Evolutionary conservation across 2,797 vertebrate species (phyloP).

Genomic region (Helarctos malayanus): DNA sequence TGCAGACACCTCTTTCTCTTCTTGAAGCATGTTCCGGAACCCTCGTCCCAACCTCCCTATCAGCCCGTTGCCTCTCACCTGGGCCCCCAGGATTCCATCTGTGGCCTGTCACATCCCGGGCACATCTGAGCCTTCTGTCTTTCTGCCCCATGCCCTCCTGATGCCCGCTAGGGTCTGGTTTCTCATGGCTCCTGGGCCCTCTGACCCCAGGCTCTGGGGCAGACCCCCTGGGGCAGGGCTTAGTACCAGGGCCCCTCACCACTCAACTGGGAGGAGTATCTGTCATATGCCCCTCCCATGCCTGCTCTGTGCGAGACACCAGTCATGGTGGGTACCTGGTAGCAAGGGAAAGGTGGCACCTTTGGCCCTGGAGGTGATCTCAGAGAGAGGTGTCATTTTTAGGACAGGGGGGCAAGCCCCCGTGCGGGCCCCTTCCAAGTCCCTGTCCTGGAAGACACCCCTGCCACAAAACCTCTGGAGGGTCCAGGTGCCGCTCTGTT

Average conservation of each 20-base stretch:
- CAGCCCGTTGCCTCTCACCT: not conserved
- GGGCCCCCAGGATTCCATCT: not conserved
- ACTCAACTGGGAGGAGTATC: not conserved
- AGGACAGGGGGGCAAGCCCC: not conserved
- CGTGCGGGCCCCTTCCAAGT: not conserved
- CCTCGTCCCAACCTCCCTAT: not conserved
- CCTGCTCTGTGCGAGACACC: not conserved
- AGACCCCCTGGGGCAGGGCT: not conserved
- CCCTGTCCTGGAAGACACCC: not conserved
- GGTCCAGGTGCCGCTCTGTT: not conserved
- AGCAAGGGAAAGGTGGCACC: not conserved
- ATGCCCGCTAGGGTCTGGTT: accelerated
- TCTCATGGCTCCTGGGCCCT: not conserved
- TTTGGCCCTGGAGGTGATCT: constrained; percentile 66
- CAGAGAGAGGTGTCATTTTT: constrained; percentile 48
- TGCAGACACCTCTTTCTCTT: not conserved
- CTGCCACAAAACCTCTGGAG: not conserved
- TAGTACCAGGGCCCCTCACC: not conserved
- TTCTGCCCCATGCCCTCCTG: not conserved
- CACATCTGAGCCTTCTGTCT: not conserved
- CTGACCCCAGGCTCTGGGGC: not conserved
- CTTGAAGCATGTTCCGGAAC: not conserved
- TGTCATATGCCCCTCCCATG: not conserved
- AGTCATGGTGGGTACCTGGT: not conserved
- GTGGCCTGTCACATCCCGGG: no score